Evolutionary conservation across 2,113 vertebrate genomes (phyloP), one percentile per base, ranked within the genome.

Genomic region (Alethe diademata): DNA sequence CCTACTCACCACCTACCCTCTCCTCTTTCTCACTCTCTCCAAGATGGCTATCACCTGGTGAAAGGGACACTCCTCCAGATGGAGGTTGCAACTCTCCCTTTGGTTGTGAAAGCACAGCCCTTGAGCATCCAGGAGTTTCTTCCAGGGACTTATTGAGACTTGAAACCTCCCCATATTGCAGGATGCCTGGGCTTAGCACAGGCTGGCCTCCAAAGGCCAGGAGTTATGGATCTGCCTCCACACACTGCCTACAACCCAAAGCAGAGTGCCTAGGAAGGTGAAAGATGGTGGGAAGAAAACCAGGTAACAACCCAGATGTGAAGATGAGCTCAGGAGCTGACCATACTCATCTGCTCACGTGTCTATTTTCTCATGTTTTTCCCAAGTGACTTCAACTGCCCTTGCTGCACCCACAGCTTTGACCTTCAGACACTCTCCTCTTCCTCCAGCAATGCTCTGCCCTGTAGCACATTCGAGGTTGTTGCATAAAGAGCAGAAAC

Each of bases 1-100:
- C 80, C 93, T 95, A 75, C 90, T 95, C 95, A 91, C 75, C 53
- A 16, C 94, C 92, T 88, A 95, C 80, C 83, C 42, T 91, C 80
- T 93, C 78, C 45, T 69, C 56, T 94, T 75, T 38, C 67, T 81
- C 86, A 81, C 64, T 92, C 80, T 78, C 92, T 82, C 73, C 0
- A 16, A 93, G 90, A 95, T 93, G 75, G 66, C 17, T 96, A 93
- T 96, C 92, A 76, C 4, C 70, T 78, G 92, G 93, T 92, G 92
- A 97, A 94, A 96, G 84, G 95, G 94, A 78, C 85, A 79, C 90
- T 96, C 92, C 93, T 86, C 83, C 1, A 2, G 85, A 94, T 69
- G 73, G 29, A 90, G 86, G 71, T 23, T 92, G 93, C 93, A 88
- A 76, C 57, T 94, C 93, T 95, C 65, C 61, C 70, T 60, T 79